These are phyloP conservation scores for Diabrotica undecimpunctata DNA, from an alignment of 1,140 invertebrate genomes.

Conservation along the genomic window DNA sequence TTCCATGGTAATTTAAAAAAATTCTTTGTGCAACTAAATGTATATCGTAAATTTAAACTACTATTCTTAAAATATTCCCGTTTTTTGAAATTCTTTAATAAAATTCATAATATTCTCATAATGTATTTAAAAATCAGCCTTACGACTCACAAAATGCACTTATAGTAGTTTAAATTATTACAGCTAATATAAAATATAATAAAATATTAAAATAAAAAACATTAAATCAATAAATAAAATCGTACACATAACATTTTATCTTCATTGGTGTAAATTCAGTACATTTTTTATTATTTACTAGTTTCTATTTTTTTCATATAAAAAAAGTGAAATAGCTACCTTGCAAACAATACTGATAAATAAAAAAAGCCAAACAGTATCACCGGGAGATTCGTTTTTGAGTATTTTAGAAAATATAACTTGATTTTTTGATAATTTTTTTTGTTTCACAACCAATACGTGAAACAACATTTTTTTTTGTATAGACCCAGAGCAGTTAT, in stretches of 20 bases:
- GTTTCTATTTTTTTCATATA: not conserved
- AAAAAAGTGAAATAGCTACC: not conserved
- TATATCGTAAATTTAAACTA: not conserved
- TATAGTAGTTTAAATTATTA: not conserved
- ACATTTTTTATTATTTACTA: not conserved
- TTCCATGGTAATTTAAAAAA: too few relatives aligned
- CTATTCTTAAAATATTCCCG: not conserved
- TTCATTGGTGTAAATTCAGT: not conserved
- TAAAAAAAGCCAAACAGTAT: not conserved
- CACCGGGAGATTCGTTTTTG: too few relatives aligned
- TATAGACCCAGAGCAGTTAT: too few relatives aligned
- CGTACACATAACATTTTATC: not conserved
- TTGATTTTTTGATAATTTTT: too few relatives aligned
- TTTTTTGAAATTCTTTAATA: not conserved
- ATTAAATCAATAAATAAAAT: not conserved
- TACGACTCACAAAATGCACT: not conserved
- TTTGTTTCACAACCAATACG: too few relatives aligned
- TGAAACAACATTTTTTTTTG: too few relatives aligned
- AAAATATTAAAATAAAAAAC: not conserved
- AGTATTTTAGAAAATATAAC: too few relatives aligned
- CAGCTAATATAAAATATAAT: not conserved
- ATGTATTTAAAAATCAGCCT: not conserved
- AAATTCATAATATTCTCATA: not conserved
- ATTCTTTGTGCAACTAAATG: not conserved
- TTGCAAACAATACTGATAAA: not conserved